A percentile compares a stretch with the other conserved stretches of the same genome.
Conservation (phyloP, 2,797 vertebrate species). For the Selene dorsalis region DNA sequence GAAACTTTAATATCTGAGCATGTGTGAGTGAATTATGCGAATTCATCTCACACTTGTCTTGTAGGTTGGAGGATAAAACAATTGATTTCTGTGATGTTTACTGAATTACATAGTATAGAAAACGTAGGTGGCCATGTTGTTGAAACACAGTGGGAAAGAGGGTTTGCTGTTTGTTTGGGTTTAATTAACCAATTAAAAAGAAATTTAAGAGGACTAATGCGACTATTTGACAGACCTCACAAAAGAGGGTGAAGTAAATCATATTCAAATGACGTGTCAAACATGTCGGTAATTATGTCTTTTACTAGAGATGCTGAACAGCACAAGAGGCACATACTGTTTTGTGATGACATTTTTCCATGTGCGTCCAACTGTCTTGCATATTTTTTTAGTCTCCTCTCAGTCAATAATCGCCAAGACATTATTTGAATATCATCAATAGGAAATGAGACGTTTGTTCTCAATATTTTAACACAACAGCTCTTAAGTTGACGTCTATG, state of each 20-base stretch:
- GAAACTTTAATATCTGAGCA: conserved; percentile 81
- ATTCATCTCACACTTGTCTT: conserved; percentile 41
- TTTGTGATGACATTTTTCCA: background rate
- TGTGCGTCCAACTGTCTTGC: background rate
- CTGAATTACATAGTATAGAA: conserved; percentile 44
- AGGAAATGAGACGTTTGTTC: background rate
- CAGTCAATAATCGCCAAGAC: background rate
- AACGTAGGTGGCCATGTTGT: conserved; percentile 7
- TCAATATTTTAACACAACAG: conserved; percentile 1
- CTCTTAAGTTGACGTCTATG: background rate
- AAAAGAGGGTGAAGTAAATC: background rate
- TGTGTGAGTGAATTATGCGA: conserved; percentile 62
- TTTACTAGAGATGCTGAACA: background rate
- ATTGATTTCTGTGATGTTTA: conserved; percentile 41
- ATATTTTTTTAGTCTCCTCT: background rate
- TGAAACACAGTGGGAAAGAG: conserved; percentile 14
- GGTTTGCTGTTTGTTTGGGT: conserved; percentile 25
- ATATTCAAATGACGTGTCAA: background rate
- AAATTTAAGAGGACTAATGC: background rate
- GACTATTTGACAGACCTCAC: background rate
- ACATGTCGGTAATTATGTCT: background rate
- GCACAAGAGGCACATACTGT: background rate
- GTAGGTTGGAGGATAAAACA: conserved; percentile 31
- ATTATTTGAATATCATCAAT: background rate
- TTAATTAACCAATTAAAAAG: conserved; percentile 37